phyloP scores from a whole-genome alignment of 2,113 vertebrate genomes.

The Atrichornis clamosus region DNA sequence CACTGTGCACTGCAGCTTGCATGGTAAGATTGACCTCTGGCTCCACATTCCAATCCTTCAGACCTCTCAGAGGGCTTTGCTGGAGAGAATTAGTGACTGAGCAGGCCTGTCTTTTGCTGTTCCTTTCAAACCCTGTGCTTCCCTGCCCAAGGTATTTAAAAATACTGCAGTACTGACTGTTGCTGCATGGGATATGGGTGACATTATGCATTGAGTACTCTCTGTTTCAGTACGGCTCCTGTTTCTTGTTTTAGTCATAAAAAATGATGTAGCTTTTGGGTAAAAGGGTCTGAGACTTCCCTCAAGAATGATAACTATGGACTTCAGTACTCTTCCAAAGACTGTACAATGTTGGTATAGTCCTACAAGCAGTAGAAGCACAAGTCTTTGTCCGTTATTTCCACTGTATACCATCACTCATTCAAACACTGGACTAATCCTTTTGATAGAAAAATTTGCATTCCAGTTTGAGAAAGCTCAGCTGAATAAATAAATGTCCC shows the following conservation, averaged over 20 bases:
- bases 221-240: background rate
- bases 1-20: background rate
- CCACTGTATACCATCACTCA: background rate
- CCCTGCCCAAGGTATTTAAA: background rate
- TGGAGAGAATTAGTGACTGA: background rate
- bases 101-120: background rate
- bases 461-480: background rate
- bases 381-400: background rate
- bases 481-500: background rate
- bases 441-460: background rate
- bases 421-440: background rate
- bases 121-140: background rate
- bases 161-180: background rate
- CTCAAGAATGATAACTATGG: background rate
- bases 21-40: background rate
- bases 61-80: background rate
- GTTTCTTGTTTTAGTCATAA: background rate
- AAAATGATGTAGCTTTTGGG: background rate
- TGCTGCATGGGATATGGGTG: background rate
- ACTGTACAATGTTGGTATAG: background rate
- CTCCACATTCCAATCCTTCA: background rate
- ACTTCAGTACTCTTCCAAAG: background rate
- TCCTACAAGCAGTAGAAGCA: background rate
- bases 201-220: rapidly evolving
- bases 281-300: background rate